A percentile compares a stretch with the other conserved stretches of the same genome.
Evolutionary conservation across 2,888 invertebrate genomes (phyloP).

Genomic region (Xanthostigma xanthostigma): DNA sequence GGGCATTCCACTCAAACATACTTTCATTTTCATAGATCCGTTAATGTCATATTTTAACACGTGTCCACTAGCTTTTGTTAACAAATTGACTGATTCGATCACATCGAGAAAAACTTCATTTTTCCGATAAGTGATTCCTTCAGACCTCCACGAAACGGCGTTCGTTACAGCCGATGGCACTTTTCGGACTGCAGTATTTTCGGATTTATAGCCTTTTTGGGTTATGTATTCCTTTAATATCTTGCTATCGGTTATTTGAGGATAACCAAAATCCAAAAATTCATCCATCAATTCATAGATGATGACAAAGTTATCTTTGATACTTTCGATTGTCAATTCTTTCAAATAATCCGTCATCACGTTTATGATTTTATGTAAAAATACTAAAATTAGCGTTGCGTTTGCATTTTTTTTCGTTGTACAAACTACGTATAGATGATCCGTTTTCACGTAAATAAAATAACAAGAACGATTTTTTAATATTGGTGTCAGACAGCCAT

Average conservation of each 20-base stretch:
- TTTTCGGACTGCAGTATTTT: conserved; percentile 64
- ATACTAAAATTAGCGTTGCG: conserved; percentile 78
- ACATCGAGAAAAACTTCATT: conserved; percentile 95
- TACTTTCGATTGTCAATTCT: conserved; percentile 87
- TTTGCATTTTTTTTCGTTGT: conserved; percentile 87
- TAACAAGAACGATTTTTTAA: conserved; percentile 70
- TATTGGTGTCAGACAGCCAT: conserved; percentile 72
- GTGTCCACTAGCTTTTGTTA: conserved; percentile 86
- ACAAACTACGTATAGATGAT: conserved; percentile 83
- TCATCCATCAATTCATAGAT: conserved; percentile 90
- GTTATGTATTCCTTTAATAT: conserved; percentile 91
- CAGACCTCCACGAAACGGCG: conserved; percentile 90
- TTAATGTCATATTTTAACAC: conserved; percentile 88
- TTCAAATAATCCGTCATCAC: conserved; percentile 85
- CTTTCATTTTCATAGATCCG: conserved; percentile 90
- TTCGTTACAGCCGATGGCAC: conserved; percentile 92
- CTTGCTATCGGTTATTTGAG: conserved; percentile 89
- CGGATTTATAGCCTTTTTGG: conserved; percentile 86
- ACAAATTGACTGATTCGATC: conserved; percentile 84
- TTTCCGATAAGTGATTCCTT: conserved; percentile 89
- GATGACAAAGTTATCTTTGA: conserved; percentile 94
- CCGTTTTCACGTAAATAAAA: conserved; percentile 86
- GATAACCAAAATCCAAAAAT: conserved; percentile 87
- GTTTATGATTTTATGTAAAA: conserved; percentile 85
- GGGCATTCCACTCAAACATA: conserved; percentile 90